Evolutionary conservation across 2,888 invertebrate species (phyloP), one percentile per base, ranked within the genome.

Genomic region (Dendrolimus pini): DNA sequence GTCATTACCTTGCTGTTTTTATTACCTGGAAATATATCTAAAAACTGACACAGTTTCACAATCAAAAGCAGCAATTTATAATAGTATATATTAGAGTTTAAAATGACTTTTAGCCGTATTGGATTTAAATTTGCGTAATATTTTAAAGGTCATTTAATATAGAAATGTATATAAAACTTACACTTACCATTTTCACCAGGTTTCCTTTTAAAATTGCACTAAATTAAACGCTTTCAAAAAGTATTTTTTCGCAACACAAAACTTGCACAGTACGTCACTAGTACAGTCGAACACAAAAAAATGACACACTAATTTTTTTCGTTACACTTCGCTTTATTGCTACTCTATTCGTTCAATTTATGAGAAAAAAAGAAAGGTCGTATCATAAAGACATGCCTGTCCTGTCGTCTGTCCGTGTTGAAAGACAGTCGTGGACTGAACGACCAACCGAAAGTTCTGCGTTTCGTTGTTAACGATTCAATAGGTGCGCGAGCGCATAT

Each of bases 351-450:
- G 61, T 54, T 67, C 30, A 30, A 30, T 30, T 30, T 30, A 6
- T 30, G 18, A 18, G 18, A 30, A 6, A 68, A 61, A 65, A 62
- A 65, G 66, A 67, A 69, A 59, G 59, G 60, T 59, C 30, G 53
- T 56, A 60, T 55, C 53, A 56, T 53, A 10, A 47, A 10, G 47
- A 47, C 47, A 83, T 80, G 67, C 71, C 77, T 72, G 84, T 82
- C 86, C 82, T 78, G 70, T 77, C 84, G 89, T 83, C 89, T 85
- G 85, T 82, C 82, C 71, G 71, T 68, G 62, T 68, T 69, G 82
- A 80, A 72, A 84, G 89, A 87, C 89, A 83, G 84, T 82, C 77
- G 82, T 82, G 85, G 87, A 90, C 89, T 90, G 87, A 77, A 75
- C 72, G 73, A 67, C 66, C 47, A 70, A 61, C 78, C 78, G 80